Base-by-base conservation (phyloP, 2,797 vertebrate genomes). In the Jordanella pulchra region DNA sequence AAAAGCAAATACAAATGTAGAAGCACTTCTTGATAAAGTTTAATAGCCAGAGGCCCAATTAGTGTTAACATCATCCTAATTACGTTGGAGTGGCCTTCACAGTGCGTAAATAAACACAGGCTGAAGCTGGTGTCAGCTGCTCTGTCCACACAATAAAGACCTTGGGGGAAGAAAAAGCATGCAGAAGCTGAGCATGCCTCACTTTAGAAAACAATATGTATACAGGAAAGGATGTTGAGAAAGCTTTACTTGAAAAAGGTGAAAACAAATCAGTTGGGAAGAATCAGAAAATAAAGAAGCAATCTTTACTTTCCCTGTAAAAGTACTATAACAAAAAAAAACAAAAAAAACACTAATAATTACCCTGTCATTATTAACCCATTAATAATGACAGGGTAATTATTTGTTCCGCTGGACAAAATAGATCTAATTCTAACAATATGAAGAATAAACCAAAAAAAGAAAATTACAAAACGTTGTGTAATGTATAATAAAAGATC, bases 11-110 rank as follows among this genome's bases (percentile, higher is more conserved):
- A 28, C 35, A 71, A 73, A 71, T 56, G 72, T 23, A 71, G 61
- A 65, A 72, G 76, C 67, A 35, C 72, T 67, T 75, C 63, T 77
- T 80, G 73, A 78, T 86, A 79, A 82, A 67, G 71, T 75, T 81
- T 75, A 87, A 86, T 86, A 82, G 73, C 82, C 71, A 35, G 5
- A 6, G 78, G 76, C 50, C 63, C 74, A 72, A 91, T 89, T 89
- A 90, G 83, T 82, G 79, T 90, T 86, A 88, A 90, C 87, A 81
- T 84, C 76, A 71, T 80, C 65, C 76, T 86, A 85, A 89, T 88
- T 87, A 81, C 14, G n/a, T 69, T 53, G 60, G 69, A 84, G 77
- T 71, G 84, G 80, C 75, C 78, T 85, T 86, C 69, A 76, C 66
- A 72, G 73, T 21, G 60, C 55, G 72, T 67, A 85, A 86, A 86